Evolutionary conservation across 2,113 vertebrate genomes (phyloP).

Genomic region (Sula dactylatra): DNA sequence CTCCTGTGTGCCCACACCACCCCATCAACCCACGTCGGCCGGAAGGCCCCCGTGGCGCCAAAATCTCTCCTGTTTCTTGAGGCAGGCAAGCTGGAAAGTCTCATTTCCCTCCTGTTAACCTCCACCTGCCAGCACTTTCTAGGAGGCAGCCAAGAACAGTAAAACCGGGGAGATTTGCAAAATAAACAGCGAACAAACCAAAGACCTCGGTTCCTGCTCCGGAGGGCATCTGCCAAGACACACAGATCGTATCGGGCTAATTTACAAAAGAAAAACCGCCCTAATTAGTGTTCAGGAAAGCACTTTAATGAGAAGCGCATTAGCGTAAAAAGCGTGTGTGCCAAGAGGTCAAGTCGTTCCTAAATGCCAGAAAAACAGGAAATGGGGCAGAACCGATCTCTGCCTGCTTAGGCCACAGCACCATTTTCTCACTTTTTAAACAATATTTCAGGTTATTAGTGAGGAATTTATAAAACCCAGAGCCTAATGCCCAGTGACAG

Average conservation of each 20-base stretch:
- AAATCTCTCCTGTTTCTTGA: background rate
- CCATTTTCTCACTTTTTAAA: background rate
- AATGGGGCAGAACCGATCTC: background rate
- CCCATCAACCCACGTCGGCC: background rate
- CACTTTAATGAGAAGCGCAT: background rate
- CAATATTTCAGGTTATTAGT: background rate
- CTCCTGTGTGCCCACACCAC: background rate
- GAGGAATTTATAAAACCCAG: background rate
- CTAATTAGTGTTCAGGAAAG: conserved; percentile 52
- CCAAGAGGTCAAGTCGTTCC: background rate
- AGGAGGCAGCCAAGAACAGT: background rate
- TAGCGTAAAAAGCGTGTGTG: background rate
- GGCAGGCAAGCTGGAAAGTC: background rate
- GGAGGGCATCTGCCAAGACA: conserved; percentile 21
- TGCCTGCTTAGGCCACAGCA: background rate
- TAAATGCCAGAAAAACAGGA: conserved; percentile 9
- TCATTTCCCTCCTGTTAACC: background rate
- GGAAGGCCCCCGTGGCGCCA: background rate
- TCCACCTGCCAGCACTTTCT: background rate
- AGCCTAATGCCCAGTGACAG: background rate
- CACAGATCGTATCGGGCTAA: conserved; percentile 49
- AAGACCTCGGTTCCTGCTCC: background rate
- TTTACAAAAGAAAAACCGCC: conserved; percentile 48
- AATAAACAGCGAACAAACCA: conserved; percentile 38
- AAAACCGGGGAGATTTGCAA: conserved; percentile 25